Evolutionary conservation across 1,140 invertebrate species (phyloP).

Genomic region (Ceratina calcarata): DNA sequence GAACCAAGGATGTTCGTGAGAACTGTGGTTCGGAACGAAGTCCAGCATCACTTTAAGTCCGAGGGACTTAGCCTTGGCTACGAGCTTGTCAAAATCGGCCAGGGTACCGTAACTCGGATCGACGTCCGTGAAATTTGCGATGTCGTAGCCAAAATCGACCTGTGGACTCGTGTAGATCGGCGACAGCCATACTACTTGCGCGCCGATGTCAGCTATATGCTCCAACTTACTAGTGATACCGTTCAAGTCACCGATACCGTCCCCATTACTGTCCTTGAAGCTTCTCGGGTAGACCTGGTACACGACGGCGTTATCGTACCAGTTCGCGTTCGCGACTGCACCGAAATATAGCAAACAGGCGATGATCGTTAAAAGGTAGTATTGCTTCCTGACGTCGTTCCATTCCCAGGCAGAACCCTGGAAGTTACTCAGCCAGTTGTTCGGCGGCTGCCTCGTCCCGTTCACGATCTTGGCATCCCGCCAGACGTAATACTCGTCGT

Average conservation of each 20-base stretch:
- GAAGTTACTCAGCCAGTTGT: no score
- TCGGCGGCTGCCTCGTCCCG: no score
- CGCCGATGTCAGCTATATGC: slow-evolving; percentile 82
- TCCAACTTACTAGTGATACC: slow-evolving; percentile 73
- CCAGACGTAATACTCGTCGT: no score
- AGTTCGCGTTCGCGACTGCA: slow-evolving; percentile 78
- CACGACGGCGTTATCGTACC: slow-evolving; percentile 87
- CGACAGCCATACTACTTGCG: slow-evolving; percentile 85
- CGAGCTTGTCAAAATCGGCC: slow-evolving; percentile 82
- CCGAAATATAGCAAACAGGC: background rate
- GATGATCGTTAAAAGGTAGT: background rate
- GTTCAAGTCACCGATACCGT: slow-evolving; percentile 88
- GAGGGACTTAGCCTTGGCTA: slow-evolving; percentile 65
- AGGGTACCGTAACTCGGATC: slow-evolving; percentile 83
- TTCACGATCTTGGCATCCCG: no score
- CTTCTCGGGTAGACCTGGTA: slow-evolving; percentile 88
- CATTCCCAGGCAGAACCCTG: no score
- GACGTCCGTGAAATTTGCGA: slow-evolving; percentile 83
- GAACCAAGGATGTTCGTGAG: slow-evolving; percentile 87
- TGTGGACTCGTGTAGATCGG: slow-evolving; percentile 83
- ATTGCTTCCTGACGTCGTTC: no score
- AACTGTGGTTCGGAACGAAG: slow-evolving; percentile 90
- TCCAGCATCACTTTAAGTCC: slow-evolving; percentile 81
- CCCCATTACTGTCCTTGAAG: slow-evolving; percentile 86
- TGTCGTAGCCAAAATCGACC: slow-evolving; percentile 86